A percentile compares a stretch with the other conserved stretches of the same genome.
phyloP scores from a whole-genome alignment of 2,888 invertebrate genomes.

The Vanessa cardui region DNA sequence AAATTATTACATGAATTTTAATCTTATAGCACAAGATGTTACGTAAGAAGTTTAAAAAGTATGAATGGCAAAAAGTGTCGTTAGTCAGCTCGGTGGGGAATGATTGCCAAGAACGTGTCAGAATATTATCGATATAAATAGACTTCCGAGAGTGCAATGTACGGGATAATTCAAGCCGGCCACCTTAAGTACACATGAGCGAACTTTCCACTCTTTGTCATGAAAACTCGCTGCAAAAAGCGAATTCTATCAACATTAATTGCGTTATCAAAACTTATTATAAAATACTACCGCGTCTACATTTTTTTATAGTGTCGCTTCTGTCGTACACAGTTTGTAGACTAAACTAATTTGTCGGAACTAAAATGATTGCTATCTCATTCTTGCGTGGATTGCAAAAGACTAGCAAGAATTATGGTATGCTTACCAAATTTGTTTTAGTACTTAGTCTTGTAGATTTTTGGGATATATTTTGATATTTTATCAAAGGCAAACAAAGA shows the following conservation, averaged over 20 bases:
- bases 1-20: not conserved
- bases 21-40: slow-evolving; percentile 5
- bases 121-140: slow-evolving; percentile 53
- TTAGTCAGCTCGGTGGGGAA: slow-evolving; percentile 35
- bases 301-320: too few species aligned
- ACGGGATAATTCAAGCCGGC: slow-evolving; percentile 52
- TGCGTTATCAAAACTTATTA: not conserved
- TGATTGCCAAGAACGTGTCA: slow-evolving; percentile 54
- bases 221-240: slow-evolving; percentile 18
- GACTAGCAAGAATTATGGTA: too few species aligned
- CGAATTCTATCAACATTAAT: not conserved
- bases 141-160: slow-evolving; percentile 58
- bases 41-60: slow-evolving; percentile 22
- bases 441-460: too few species aligned
- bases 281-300: too few species aligned
- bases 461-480: too few species aligned
- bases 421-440: too few species aligned
- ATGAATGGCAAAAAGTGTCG: slow-evolving; percentile 49
- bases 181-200: slow-evolving; percentile 25
- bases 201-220: slow-evolving; percentile 31
- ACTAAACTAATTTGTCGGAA: too few species aligned
- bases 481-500: too few species aligned
- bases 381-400: too few species aligned
- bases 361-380: too few species aligned
- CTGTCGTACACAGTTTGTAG: too few species aligned